phyloP scores from a whole-genome alignment of 2,888 invertebrate genomes.

The Catocala sponsa region DNA sequence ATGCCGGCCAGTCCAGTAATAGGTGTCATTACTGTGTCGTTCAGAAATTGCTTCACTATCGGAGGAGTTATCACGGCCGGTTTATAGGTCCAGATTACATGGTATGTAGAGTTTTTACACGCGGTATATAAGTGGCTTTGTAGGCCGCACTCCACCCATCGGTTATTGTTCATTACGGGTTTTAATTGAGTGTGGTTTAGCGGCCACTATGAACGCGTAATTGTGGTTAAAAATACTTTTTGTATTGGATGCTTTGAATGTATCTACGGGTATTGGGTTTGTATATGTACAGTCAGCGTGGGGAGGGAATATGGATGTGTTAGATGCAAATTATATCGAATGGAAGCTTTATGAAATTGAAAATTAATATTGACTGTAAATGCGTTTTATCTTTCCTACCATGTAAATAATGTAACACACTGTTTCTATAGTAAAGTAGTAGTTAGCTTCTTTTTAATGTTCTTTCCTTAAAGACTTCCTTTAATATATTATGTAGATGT shows the following conservation, averaged over 20 bases:
- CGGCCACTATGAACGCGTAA: conserved; percentile 31
- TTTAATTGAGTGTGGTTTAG: conserved; percentile 61
- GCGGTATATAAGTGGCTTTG: conserved; percentile 58
- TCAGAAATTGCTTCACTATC: conserved; percentile 87
- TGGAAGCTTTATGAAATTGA: too few species aligned
- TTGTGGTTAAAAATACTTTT: conserved; percentile 32
- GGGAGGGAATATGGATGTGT: too few species aligned
- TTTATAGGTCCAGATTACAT: conserved; percentile 86
- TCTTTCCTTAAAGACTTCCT: too few species aligned
- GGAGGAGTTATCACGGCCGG: conserved; percentile 80
- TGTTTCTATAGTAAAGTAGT: too few species aligned
- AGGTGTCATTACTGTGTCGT: conserved; percentile 86
- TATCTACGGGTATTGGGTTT: neutral
- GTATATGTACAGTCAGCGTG: neutral
- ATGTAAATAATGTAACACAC: too few species aligned
- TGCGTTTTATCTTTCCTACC: too few species aligned
- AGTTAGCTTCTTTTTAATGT: too few species aligned
- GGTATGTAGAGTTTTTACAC: conserved; percentile 62
- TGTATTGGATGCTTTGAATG: neutral
- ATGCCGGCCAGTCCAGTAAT: conserved; percentile 77
- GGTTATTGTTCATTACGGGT: conserved; percentile 61
- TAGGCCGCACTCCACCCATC: conserved; percentile 56
- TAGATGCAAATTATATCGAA: too few species aligned
- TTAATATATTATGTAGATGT: too few species aligned
- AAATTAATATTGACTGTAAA: too few species aligned